Conservation (phyloP, 2,797 vertebrate genomes). For the Cyclopterus lumpus region DNA sequence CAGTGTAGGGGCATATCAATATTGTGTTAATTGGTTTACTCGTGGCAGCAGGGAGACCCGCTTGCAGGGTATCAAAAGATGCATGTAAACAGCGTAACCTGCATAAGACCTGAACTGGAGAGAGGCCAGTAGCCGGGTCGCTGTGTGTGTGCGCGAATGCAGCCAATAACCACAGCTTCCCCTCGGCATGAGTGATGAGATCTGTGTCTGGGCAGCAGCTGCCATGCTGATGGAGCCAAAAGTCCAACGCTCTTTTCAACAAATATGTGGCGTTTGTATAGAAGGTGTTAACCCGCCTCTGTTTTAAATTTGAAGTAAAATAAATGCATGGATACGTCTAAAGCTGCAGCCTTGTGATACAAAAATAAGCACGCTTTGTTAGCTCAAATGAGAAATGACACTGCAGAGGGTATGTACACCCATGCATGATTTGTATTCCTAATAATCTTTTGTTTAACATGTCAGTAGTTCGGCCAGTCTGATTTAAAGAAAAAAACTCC, state of each 20-base stretch:
- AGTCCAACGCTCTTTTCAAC: conserved; percentile 11
- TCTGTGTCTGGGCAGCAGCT: conserved; percentile 50
- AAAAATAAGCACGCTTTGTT: conserved; percentile 27
- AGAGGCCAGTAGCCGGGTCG: conserved; percentile 22
- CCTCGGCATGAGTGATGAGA: conserved; percentile 54
- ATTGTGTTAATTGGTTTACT: conserved; percentile 32
- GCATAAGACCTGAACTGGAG: conserved; percentile 27
- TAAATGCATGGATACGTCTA: conserved; percentile 1
- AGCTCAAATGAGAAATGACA: conserved; percentile 12
- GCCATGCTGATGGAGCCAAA: conserved; percentile 50
- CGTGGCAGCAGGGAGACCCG: conserved; percentile 1
- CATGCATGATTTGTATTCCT: conserved; percentile 41
- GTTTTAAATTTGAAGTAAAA: conserved; percentile 1
- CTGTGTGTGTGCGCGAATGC: conserved; percentile 24
- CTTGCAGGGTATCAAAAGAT: conserved; percentile 24
- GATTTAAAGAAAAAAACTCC: conserved; percentile 42
- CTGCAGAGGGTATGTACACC: conserved; percentile 8
- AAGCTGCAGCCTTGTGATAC: conserved; percentile 11
- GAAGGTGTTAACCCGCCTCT: conserved; percentile 16
- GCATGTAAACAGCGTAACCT: conserved; percentile 50
- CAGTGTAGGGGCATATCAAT: conserved; percentile 3
- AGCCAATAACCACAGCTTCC: conserved; percentile 31
- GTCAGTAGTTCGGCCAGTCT: conserved; percentile 31
- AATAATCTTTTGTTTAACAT: conserved; percentile 55
- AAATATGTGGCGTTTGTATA: conserved; percentile 15